phyloP scores from a whole-genome alignment of 2,113 vertebrate genomes.

The Rhegmatorhina hoffmannsi region DNA sequence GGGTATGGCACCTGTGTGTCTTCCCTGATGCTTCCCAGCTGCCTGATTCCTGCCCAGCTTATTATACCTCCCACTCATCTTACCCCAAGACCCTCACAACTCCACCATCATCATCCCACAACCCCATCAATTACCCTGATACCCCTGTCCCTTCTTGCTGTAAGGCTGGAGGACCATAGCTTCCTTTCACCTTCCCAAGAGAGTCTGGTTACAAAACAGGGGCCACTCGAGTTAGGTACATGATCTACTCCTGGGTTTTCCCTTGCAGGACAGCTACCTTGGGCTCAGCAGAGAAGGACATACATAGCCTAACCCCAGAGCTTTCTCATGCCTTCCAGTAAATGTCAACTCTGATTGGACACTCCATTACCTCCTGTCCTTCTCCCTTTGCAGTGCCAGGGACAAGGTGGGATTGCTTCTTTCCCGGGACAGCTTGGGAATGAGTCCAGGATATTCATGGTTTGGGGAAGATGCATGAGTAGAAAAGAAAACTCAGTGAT shows the following conservation, averaged over 20 bases:
- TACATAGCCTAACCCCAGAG: background rate
- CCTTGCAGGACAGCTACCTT: background rate
- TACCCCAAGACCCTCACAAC: background rate
- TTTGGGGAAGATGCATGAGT: background rate
- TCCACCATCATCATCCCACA: background rate
- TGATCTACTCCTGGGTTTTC: background rate
- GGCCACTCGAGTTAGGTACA: background rate
- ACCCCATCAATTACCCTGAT: background rate
- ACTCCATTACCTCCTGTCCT: background rate
- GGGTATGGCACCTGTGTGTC: rapidly evolving
- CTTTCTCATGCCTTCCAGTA: background rate
- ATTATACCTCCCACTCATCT: background rate
- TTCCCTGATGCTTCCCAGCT: background rate
- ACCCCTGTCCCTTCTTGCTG: background rate
- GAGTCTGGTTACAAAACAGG: background rate
- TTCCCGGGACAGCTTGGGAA: background rate
- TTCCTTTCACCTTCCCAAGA: background rate
- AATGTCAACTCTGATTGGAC: background rate
- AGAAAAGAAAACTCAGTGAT: background rate
- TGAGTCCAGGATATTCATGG: background rate
- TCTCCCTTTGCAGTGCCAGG: background rate
- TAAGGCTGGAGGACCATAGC: background rate
- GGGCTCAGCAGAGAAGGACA: background rate
- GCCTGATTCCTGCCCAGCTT: background rate
- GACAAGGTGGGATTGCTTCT: background rate